These are phyloP conservation scores for Zelleria hepariella DNA, from an alignment of 2,888 invertebrate species.

Conservation along the genomic window DNA sequence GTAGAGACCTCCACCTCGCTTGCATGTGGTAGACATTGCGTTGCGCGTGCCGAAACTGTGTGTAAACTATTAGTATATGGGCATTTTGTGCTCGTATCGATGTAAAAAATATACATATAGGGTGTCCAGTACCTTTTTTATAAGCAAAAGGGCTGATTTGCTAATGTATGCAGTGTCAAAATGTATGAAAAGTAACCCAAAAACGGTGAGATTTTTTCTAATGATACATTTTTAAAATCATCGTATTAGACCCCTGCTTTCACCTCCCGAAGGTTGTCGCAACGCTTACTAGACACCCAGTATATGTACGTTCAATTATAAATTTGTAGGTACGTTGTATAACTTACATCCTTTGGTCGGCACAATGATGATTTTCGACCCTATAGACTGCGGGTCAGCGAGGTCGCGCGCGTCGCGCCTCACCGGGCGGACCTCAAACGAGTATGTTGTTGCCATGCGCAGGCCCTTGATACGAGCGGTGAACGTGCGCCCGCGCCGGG, in stretches of 20 bases:
- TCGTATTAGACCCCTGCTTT: too few species aligned
- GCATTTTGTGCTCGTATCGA: too few species aligned
- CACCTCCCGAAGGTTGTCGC: too few species aligned
- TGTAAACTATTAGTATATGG: background rate
- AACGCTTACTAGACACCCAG: background rate
- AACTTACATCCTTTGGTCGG: conserved; percentile 89
- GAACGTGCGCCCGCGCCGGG: conserved; percentile 53
- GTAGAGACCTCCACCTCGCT: conserved; percentile 88
- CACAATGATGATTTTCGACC: conserved; percentile 80
- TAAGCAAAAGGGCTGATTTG: too few species aligned
- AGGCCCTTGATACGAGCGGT: conserved; percentile 77
- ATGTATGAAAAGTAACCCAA: too few species aligned
- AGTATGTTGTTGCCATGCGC: conserved; percentile 86
- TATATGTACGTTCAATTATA: too few species aligned
- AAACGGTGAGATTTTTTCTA: too few species aligned
- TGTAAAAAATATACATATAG: too few species aligned
- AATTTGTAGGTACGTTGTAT: background rate
- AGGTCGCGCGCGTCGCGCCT: conserved; percentile 65
- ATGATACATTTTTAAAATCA: too few species aligned
- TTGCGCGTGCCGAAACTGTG: conserved; percentile 84
- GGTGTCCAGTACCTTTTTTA: too few species aligned
- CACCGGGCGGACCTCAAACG: conserved; percentile 80
- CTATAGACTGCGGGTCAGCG: conserved; percentile 67
- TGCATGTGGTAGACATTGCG: conserved; percentile 83
- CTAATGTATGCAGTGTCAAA: too few species aligned